Conservation (phyloP, 1,140 invertebrate genomes). For the Drosophila nebulosa region DNA sequence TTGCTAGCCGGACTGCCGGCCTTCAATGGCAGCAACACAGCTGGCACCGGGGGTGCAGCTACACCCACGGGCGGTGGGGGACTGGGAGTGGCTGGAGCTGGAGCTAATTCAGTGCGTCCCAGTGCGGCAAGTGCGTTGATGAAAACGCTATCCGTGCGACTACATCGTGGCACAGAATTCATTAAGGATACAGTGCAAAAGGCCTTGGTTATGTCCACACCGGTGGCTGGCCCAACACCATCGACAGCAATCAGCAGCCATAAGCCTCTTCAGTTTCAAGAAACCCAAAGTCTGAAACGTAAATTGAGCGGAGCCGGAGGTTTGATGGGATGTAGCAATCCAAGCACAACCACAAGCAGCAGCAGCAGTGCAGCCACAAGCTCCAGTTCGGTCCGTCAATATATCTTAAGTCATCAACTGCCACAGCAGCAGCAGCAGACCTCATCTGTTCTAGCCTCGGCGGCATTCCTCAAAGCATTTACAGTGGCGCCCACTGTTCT, state of each 20-base stretch:
- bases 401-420: constrained; percentile 1
- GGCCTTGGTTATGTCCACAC: constrained; percentile 65
- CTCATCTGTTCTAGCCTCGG: constrained; percentile 35
- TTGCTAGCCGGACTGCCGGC: constrained; percentile 63
- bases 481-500: constrained; percentile 59
- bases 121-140: constrained; percentile 58
- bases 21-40: constrained; percentile 40
- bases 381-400: constrained; percentile 17
- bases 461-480: constrained; percentile 47
- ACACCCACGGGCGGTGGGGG: not conserved
- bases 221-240: constrained; percentile 12
- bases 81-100: constrained; percentile 22
- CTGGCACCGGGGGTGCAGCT: constrained; percentile 61
- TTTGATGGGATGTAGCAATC: constrained; percentile 32
- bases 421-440: constrained; percentile 10
- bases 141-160: constrained; percentile 79
- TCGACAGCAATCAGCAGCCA: not conserved
- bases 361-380: constrained; percentile 15
- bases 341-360: not conserved
- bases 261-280: not conserved
- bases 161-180: constrained; percentile 82
- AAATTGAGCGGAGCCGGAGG: constrained; percentile 53
- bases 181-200: constrained; percentile 82
- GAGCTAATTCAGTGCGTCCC: constrained; percentile 34
- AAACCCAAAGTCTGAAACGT: constrained; percentile 42